These are phyloP conservation scores for Oligia fasciuncula DNA, from an alignment of 2,888 invertebrate species.

Conservation along the genomic window DNA sequence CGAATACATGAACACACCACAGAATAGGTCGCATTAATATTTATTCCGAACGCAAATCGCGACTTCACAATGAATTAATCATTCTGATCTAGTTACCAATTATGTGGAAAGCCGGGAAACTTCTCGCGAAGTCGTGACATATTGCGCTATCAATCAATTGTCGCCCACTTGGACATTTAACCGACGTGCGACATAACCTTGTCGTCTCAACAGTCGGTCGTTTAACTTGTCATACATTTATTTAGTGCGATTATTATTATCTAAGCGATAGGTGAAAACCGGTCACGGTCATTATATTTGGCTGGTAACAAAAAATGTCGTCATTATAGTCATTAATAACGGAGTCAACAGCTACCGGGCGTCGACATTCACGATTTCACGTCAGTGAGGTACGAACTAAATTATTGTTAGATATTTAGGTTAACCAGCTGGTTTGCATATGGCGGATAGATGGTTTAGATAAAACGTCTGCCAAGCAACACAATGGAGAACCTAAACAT, in stretches of 20 bases:
- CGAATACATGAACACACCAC: conserved; percentile 63
- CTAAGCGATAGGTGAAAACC: conserved; percentile 58
- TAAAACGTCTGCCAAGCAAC: conserved; percentile 63
- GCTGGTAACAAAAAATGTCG: conserved; percentile 75
- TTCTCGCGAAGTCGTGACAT: conserved; percentile 33
- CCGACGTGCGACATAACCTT: conserved; percentile 22
- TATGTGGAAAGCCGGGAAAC: conserved; percentile 53
- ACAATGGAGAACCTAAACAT: conserved; percentile 44
- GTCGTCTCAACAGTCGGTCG: conserved; percentile 15
- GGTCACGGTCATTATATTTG: conserved; percentile 72
- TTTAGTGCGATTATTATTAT: conserved; percentile 43
- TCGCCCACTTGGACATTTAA: conserved; percentile 30
- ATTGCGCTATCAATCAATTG: conserved; percentile 56
- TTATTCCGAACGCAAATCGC: conserved; percentile 60
- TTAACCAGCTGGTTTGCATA: conserved; percentile 78
- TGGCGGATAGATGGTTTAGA: conserved; percentile 71
- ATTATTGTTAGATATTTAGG: conserved; percentile 73
- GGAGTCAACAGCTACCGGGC: conserved; percentile 75
- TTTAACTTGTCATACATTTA: conserved; percentile 33
- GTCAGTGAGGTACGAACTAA: conserved; percentile 32
- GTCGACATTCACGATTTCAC: conserved; percentile 47
- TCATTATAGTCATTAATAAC: conserved; percentile 78
- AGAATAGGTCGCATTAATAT: conserved; percentile 67
- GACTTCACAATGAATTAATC: conserved; percentile 50
- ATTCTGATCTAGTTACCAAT: conserved; percentile 41